Percentiles rank a stretch among this genome's conserved stretches.
phyloP scores from a whole-genome alignment of 2,797 vertebrate genomes.

The Amblyraja radiata region DNA sequence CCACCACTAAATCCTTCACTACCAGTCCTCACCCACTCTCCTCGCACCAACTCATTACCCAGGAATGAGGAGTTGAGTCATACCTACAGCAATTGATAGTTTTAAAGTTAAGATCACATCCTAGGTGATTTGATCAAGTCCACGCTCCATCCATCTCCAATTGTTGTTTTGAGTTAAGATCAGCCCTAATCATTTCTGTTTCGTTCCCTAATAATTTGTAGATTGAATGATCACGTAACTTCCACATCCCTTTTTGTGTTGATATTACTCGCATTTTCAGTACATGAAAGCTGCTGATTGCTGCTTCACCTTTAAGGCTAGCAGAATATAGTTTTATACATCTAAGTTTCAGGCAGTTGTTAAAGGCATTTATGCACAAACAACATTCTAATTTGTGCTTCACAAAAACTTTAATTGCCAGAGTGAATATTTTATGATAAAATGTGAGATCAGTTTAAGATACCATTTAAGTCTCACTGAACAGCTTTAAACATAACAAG shows the following conservation, averaged over 20 bases:
- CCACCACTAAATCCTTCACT: too few relatives aligned
- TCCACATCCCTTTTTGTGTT: background rate
- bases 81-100: background rate
- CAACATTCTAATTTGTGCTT: background rate
- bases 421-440: slow-evolving; percentile 21
- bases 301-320: slow-evolving; percentile 4
- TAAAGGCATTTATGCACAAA: background rate
- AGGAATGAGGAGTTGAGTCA: background rate
- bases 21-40: background rate
- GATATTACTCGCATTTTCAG: background rate
- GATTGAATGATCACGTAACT: background rate
- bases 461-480: slow-evolving; percentile 21
- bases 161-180: background rate
- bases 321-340: background rate
- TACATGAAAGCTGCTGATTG: background rate
- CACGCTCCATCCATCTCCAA: background rate
- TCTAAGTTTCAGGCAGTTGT: background rate
- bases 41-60: background rate
- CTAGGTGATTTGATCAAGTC: background rate
- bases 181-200: background rate
- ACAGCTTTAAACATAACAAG: slow-evolving; percentile 33
- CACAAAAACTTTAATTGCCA: slow-evolving; percentile 9
- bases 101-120: background rate
- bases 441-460: slow-evolving; percentile 28
- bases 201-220: background rate